Percentiles rank a stretch among this genome's conserved stretches.
phyloP scores from a whole-genome alignment of 2,797 vertebrate species.

The Pseudomugil gertrudae region DNA sequence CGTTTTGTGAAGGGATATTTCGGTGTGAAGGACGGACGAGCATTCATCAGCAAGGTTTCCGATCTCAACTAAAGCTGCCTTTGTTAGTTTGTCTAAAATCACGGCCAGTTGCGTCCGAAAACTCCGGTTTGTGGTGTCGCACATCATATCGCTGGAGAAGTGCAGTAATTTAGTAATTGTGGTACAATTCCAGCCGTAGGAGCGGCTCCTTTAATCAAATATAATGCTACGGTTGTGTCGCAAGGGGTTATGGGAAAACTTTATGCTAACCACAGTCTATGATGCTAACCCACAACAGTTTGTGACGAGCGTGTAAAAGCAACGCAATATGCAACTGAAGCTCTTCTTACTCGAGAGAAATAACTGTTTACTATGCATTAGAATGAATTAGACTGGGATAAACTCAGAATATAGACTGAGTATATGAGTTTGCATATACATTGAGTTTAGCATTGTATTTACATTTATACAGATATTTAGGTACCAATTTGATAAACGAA shows the following conservation, averaged over 20 bases:
- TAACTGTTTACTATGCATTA: neutral
- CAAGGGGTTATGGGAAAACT: slow-evolving; percentile 70
- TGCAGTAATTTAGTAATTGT: slow-evolving; percentile 7
- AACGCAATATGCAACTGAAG: slow-evolving; percentile 4
- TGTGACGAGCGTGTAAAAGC: slow-evolving; percentile 22
- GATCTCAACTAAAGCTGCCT: slow-evolving; percentile 79
- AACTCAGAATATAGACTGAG: no score
- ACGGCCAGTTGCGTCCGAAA: slow-evolving; percentile 79
- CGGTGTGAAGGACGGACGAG: slow-evolving; percentile 77
- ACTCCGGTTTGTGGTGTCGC: slow-evolving; percentile 72
- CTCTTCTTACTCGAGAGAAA: neutral
- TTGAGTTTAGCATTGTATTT: neutral
- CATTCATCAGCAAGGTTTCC: slow-evolving; percentile 81
- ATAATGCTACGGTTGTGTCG: slow-evolving; percentile 39
- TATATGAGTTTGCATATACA: neutral
- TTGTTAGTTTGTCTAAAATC: slow-evolving; percentile 80
- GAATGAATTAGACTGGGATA: neutral
- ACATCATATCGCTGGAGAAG: slow-evolving; percentile 68
- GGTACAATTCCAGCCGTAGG: slow-evolving; percentile 8
- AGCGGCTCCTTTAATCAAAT: slow-evolving; percentile 37
- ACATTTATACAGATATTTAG: neutral
- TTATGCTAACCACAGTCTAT: neutral
- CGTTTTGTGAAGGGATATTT: slow-evolving; percentile 78
- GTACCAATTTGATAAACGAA: neutral
- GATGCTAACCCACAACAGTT: slow-evolving; percentile 1